A percentile compares a stretch with the other conserved stretches of the same genome.
Conservation (phyloP, 2,113 vertebrate genomes). For the Dicaeum eximium region DNA sequence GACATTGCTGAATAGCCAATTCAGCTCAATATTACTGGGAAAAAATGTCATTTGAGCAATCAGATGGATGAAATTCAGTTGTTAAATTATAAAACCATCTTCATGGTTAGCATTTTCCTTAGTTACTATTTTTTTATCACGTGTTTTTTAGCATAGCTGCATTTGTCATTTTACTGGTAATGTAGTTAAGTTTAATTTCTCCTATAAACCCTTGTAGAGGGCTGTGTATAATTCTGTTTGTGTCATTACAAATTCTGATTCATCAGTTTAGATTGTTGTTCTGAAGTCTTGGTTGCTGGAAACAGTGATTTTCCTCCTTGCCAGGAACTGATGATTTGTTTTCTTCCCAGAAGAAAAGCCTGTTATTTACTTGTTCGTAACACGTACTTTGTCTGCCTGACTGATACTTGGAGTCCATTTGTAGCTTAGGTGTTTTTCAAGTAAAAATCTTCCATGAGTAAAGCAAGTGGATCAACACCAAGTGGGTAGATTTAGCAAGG, state of each 20-base stretch:
- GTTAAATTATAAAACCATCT: slow-evolving; percentile 1
- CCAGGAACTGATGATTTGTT: slow-evolving; percentile 35
- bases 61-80: background rate
- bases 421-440: background rate
- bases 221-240: slow-evolving; percentile 41
- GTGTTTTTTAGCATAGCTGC: background rate
- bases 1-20: background rate
- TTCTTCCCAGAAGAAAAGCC: slow-evolving; percentile 45
- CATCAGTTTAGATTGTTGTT: slow-evolving; percentile 34
- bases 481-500: background rate
- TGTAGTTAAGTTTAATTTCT: slow-evolving; percentile 37
- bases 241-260: slow-evolving; percentile 45
- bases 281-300: slow-evolving; percentile 47
- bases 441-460: background rate
- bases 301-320: slow-evolving; percentile 32
- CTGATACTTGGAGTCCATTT: background rate
- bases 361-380: background rate
- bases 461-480: background rate
- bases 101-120: slow-evolving; percentile 14
- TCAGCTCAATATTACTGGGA: background rate
- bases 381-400: background rate
- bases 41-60: background rate
- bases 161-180: slow-evolving; percentile 49
- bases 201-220: slow-evolving; percentile 2
- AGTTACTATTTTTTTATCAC: slow-evolving; percentile 1